Conservation (phyloP, 2,113 vertebrate genomes). For the Paraplagusia blochii region DNA sequence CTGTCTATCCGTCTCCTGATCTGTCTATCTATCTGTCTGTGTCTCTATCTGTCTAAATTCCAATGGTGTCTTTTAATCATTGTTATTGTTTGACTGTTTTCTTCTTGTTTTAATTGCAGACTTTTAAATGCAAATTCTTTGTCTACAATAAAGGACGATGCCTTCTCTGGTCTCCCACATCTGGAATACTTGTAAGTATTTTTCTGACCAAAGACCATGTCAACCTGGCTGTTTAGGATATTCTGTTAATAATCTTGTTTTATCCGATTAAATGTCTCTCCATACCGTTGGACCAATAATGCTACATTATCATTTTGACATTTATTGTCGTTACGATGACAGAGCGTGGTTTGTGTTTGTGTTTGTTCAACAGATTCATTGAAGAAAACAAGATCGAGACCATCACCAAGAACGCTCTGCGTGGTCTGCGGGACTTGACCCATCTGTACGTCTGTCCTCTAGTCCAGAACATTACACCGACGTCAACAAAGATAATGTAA, state of each 20-base stretch:
- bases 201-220: background rate
- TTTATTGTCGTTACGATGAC: background rate
- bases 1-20: too few species aligned
- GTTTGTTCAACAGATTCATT: constrained; percentile 83
- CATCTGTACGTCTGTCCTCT: constrained; percentile 86
- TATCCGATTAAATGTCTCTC: too few species aligned
- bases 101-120: constrained; percentile 65
- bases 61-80: background rate
- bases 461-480: background rate
- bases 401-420: constrained; percentile 88
- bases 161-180: constrained; percentile 92
- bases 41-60: too few species aligned
- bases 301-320: background rate
- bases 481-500: background rate
- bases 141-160: constrained; percentile 89
- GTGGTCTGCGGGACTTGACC: constrained; percentile 90
- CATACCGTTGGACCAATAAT: too few species aligned
- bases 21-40: too few species aligned
- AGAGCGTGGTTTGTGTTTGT: background rate
- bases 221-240: too few species aligned
- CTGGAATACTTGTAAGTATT: constrained; percentile 95
- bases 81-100: background rate
- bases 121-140: constrained; percentile 94
- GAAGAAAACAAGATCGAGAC: constrained; percentile 95
- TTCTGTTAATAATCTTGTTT: too few species aligned